phyloP scores from a whole-genome alignment of 2,113 vertebrate genomes.

The Anarhynchus alexandrinus region DNA sequence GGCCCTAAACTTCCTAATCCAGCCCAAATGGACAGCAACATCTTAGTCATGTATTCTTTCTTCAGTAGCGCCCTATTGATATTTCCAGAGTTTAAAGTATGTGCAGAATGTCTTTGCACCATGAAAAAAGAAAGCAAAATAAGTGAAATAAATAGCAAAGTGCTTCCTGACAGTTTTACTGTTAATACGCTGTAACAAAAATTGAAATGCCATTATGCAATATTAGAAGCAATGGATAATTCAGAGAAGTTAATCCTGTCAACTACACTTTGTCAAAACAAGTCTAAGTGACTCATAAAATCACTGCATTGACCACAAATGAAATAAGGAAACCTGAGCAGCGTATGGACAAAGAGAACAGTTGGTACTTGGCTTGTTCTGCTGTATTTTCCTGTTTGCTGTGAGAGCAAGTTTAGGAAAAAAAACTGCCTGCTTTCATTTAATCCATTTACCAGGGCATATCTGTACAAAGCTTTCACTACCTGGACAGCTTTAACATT shows the following conservation, averaged over 20 bases:
- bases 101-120: not conserved
- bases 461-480: conserved; percentile 5
- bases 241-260: not conserved
- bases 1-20: not conserved
- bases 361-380: not conserved
- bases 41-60: not conserved
- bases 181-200: not conserved
- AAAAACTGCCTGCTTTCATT: not conserved
- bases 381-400: not conserved
- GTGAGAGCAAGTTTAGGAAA: not conserved
- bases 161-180: not conserved
- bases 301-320: not conserved
- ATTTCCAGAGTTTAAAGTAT: not conserved
- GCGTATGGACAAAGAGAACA: not conserved
- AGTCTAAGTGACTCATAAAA: not conserved
- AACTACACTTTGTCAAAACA: not conserved
- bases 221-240: not conserved
- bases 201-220: not conserved
- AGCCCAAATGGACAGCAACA: not conserved
- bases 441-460: not conserved
- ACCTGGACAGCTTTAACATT: not conserved
- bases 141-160: not conserved
- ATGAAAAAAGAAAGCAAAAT: not conserved
- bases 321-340: not conserved
- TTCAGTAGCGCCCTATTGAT: not conserved